Evolutionary conservation across 2,797 vertebrate species (phyloP).

Genomic region (Poeciliopsis paucimaculata): DNA sequence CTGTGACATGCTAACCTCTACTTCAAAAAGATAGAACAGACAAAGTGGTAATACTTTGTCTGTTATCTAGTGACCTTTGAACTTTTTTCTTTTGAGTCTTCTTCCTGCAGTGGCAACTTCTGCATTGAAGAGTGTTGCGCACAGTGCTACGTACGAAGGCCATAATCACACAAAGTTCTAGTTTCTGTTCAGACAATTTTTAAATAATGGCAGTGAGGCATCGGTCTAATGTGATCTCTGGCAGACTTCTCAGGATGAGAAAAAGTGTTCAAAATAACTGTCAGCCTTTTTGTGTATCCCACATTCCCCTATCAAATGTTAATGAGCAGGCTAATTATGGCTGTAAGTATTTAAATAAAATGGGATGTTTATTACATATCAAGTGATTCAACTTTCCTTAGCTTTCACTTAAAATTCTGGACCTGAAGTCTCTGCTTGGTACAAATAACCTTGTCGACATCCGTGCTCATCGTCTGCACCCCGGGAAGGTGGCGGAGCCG

Average conservation of each 20-base stretch:
- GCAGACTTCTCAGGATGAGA: background rate
- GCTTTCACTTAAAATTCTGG: conserved; percentile 36
- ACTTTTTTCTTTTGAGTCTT: background rate
- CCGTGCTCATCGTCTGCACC: conserved; percentile 60
- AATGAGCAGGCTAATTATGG: conserved; percentile 10
- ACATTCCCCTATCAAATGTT: background rate
- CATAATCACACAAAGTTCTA: background rate
- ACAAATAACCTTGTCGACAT: conserved; percentile 68
- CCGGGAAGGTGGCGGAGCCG: conserved; percentile 44
- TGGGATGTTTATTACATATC: conserved; percentile 40
- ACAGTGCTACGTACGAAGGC: background rate
- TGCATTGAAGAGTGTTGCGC: background rate
- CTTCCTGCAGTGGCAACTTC: background rate
- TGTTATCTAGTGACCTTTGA: background rate
- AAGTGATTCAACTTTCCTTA: conserved; percentile 35
- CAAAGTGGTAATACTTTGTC: background rate
- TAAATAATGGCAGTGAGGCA: background rate
- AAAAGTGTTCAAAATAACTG: background rate
- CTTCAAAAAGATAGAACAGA: background rate
- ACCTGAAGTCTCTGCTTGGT: conserved; percentile 48
- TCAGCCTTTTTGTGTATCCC: conserved; percentile 24
- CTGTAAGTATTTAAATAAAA: background rate
- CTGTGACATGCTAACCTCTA: background rate
- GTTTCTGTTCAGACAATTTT: background rate
- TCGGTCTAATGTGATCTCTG: background rate